Evolutionary conservation across 2,113 vertebrate species (phyloP), one percentile per base, ranked within the genome.

Genomic region (Megaleporinus macrocephalus): DNA sequence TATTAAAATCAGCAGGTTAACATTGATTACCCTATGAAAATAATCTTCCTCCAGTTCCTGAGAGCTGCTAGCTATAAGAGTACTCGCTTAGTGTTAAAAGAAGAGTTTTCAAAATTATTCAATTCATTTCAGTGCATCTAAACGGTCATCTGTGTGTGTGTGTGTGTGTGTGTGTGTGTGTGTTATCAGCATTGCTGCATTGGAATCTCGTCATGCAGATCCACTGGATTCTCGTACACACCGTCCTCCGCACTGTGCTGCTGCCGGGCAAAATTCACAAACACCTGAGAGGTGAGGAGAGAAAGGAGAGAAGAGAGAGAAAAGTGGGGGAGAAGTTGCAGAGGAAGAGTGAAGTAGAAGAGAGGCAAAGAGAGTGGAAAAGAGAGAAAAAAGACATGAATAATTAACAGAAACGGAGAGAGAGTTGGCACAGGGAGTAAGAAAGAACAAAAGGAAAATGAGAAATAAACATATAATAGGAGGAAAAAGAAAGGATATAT

Each of bases 241-340:
- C 65, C 53, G 26, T 86, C 88, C 47, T 87, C 86, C 27, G 76
- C 83, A 14, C 82, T 68, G 14, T 84, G 78, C 73, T 89, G 88
- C 78, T 84, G 86, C 10, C 70, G 74, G 5, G 85, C 88, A 47
- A 89, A 89, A 77, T 66, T 89, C 68, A 86, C 88, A 63, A 87
- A 89, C 74, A 89, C 88, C 88, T 89, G 78, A 79, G 11, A 81
- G 5, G 68, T 1, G 49, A 4, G 78, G 27, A 13, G 20, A 68
- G 24, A 29, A 7, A 53, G 16, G 18, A 49, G 30, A 71, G 24
- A 71, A 59, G 57, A 24, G 57, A 59, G 2, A 5, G 1, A 73
- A 20, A 47, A 29, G 6, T 24, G 27, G 11, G 47, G 16, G 53
- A 61, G 55, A 47, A 29, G 29, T 7, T 36, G 29, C 33, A 11